A percentile compares a stretch with the other conserved stretches of the same genome.
Evolutionary conservation across 2,113 vertebrate species (phyloP).

Genomic region (Puntigrus tetrazona): DNA sequence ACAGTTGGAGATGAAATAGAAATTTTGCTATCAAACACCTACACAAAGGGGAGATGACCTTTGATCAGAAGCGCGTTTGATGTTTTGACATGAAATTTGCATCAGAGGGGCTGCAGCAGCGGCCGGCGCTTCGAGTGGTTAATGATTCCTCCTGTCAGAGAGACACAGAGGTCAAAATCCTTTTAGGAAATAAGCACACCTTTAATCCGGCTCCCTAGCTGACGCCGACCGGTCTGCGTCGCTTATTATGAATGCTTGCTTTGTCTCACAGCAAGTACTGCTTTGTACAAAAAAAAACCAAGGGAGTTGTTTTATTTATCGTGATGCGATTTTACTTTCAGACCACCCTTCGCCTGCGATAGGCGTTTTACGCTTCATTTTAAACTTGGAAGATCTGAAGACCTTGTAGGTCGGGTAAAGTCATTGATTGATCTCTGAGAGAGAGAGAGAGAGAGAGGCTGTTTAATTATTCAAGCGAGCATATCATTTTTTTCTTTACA

Average conservation of each 20-base stretch:
- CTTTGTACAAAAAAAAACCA: neutral
- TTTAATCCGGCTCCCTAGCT: slow-evolving; percentile 69
- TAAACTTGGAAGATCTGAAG: slow-evolving; percentile 8
- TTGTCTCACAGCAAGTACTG: slow-evolving; percentile 12
- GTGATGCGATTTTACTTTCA: neutral
- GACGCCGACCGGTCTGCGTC: slow-evolving; percentile 37
- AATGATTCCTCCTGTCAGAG: slow-evolving; percentile 79
- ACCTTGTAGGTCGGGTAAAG: slow-evolving; percentile 55
- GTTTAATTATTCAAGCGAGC: slow-evolving; percentile 72
- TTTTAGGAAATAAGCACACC: slow-evolving; percentile 75
- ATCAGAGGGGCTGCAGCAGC: slow-evolving; percentile 77
- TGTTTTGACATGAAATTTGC: slow-evolving; percentile 92
- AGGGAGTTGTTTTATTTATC: neutral
- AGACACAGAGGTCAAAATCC: slow-evolving; percentile 83
- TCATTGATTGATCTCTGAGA: slow-evolving; percentile 66
- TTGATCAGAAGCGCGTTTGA: slow-evolving; percentile 88
- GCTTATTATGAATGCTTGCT: slow-evolving; percentile 65
- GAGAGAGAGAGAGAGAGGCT: slow-evolving; percentile 51
- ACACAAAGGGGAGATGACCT: slow-evolving; percentile 89
- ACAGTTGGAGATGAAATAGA: slow-evolving; percentile 88
- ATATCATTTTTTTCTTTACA: slow-evolving; percentile 66
- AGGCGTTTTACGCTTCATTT: neutral
- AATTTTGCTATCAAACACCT: slow-evolving; percentile 89
- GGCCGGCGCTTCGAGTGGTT: slow-evolving; percentile 73
- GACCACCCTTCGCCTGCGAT: neutral